These are phyloP conservation scores for Serranochromis macrocephalus DNA, from an alignment of 2,113 vertebrate genomes.

Conservation along the genomic window DNA sequence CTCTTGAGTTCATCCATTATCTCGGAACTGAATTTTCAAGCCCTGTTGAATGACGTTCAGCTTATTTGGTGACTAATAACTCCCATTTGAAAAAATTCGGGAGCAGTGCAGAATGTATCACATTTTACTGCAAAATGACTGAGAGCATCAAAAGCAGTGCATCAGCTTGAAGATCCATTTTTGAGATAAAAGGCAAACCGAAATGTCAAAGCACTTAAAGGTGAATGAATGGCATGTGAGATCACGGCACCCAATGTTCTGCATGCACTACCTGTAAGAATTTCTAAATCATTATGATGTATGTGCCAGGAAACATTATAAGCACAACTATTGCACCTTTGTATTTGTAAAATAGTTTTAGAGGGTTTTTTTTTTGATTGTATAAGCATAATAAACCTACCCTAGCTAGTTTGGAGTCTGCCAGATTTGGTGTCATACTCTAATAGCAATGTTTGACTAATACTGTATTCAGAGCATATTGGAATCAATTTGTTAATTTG, in stretches of 20 bases:
- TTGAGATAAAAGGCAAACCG: slow-evolving; percentile 6
- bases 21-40: background rate
- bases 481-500: background rate
- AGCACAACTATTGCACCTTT: background rate
- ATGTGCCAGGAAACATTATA: background rate
- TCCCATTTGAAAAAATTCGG: background rate
- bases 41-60: background rate
- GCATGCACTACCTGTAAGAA: background rate
- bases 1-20: background rate
- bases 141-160: slow-evolving; percentile 43
- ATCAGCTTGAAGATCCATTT: slow-evolving; percentile 27
- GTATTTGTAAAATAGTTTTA: background rate
- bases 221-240: slow-evolving; percentile 13
- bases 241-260: background rate
- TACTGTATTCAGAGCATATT: background rate
- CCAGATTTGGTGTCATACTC: background rate
- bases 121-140: background rate
- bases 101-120: background rate
- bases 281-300: background rate
- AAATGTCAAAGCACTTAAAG: slow-evolving; percentile 67
- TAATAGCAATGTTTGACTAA: background rate
- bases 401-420: background rate
- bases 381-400: background rate
- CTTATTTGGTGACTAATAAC: slow-evolving; percentile 48
- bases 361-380: accelerated